These are phyloP conservation scores for Synanthedon tipuliformis DNA, from an alignment of 2,888 invertebrate species.

Conservation along the genomic window DNA sequence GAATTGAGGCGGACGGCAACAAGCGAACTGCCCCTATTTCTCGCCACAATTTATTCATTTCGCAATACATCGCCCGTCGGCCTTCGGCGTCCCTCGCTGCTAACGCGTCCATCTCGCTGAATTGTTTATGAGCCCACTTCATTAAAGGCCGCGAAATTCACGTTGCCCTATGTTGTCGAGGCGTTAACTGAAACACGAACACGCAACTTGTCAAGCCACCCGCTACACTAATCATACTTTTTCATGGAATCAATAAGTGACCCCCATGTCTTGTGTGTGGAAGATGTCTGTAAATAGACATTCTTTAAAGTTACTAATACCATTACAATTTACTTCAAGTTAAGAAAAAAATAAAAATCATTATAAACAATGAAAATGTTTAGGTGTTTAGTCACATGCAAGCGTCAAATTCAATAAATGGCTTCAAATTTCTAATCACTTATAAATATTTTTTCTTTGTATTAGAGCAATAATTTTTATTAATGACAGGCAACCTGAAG, in stretches of 20 bases:
- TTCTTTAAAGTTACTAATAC: background rate
- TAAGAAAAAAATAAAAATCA: no score
- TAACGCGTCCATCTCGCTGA: slow-evolving; percentile 54
- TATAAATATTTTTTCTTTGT: no score
- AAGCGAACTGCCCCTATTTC: slow-evolving; percentile 65
- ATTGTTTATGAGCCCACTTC: slow-evolving; percentile 54
- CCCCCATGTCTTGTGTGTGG: no score
- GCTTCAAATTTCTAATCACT: no score
- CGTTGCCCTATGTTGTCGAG: slow-evolving; percentile 39
- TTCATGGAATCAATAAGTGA: background rate
- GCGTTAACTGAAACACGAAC: slow-evolving; percentile 49
- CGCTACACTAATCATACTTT: background rate
- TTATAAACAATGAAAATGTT: no score
- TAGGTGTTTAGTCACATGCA: no score
- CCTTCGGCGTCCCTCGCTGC: slow-evolving; percentile 50
- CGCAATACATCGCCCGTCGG: slow-evolving; percentile 63
- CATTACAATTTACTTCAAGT: no score
- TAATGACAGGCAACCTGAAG: no score
- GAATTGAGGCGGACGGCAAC: slow-evolving; percentile 31
- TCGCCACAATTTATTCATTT: slow-evolving; percentile 68
- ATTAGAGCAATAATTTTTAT: no score
- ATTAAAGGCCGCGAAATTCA: slow-evolving; percentile 65
- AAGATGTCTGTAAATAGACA: background rate
- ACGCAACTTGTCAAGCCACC: slow-evolving; percentile 20
- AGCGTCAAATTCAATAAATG: no score